phyloP scores from a whole-genome alignment of 2,113 vertebrate species.

The Chloroceryle aenea region DNA sequence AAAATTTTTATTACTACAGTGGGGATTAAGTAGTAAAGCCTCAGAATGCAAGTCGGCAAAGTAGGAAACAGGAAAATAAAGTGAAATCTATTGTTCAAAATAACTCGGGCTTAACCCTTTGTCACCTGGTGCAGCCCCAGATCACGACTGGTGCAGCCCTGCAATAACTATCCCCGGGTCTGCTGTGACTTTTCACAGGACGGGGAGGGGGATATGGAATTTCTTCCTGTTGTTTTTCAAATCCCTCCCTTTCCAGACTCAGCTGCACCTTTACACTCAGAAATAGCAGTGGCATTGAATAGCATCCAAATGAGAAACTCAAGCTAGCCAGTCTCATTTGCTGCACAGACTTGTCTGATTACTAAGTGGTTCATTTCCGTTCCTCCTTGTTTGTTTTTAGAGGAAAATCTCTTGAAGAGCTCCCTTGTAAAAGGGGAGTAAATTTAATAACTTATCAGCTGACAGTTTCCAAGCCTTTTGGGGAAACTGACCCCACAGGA shows the following conservation, averaged over 20 bases:
- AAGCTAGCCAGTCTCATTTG: neutral
- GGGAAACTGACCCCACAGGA: neutral
- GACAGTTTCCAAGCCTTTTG: neutral
- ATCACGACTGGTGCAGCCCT: neutral
- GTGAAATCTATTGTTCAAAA: conserved; percentile 59
- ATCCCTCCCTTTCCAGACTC: conserved; percentile 48
- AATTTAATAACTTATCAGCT: neutral
- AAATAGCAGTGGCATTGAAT: conserved; percentile 31
- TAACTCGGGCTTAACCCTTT: conserved; percentile 51
- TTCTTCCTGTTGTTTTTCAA: conserved; percentile 45
- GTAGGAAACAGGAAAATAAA: conserved; percentile 61
- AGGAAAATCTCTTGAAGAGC: neutral
- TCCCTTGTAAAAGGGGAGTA: neutral
- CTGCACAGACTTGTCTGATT: neutral
- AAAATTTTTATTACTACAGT: conserved; percentile 88
- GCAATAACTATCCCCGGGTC: neutral
- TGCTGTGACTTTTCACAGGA: conserved; percentile 15
- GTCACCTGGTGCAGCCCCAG: neutral
- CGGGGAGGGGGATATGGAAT: conserved; percentile 18
- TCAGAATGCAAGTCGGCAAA: conserved; percentile 76
- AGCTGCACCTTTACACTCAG: neutral
- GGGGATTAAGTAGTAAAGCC: conserved; percentile 83
- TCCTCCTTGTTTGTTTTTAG: neutral
- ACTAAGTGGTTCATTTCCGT: neutral
- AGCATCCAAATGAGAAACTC: neutral